phyloP scores from a whole-genome alignment of 2,113 vertebrate species.

The Spea multiplicata region DNA sequence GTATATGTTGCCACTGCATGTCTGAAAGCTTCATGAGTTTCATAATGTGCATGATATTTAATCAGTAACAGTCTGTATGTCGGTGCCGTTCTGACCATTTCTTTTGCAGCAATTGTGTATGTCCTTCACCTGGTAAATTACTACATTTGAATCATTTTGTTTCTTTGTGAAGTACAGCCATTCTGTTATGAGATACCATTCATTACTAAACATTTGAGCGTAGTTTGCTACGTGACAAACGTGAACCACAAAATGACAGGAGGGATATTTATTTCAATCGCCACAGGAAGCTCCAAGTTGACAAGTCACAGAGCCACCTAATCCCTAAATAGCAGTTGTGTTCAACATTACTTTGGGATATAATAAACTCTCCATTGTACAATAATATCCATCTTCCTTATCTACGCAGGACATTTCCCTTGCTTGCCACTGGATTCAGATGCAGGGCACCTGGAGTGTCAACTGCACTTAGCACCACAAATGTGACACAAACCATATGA shows the following conservation, averaged over 20 bases:
- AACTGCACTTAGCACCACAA: conserved; percentile 36
- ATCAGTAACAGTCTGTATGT: too few species aligned
- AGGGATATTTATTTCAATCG: conserved; percentile 38
- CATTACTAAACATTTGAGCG: background rate
- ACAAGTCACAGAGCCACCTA: background rate
- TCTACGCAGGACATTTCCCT: background rate
- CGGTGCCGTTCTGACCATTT: background rate
- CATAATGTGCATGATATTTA: too few species aligned
- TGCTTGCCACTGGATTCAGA: conserved; percentile 19
- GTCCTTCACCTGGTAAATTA: background rate
- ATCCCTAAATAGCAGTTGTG: background rate
- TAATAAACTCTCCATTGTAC: conserved; percentile 1
- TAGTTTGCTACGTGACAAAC: background rate
- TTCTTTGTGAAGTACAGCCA: background rate
- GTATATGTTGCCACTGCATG: too few species aligned
- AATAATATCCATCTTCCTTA: conserved; percentile 3
- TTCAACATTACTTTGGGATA: background rate
- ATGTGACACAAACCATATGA: conserved; percentile 1
- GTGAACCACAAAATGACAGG: conserved; percentile 20
- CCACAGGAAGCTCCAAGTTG: conserved; percentile 4
- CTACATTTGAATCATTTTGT: background rate
- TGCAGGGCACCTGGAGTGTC: conserved; percentile 23
- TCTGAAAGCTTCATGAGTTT: too few species aligned
- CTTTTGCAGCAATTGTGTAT: background rate
- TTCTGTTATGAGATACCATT: background rate